Conservation (phyloP, 1,140 invertebrate genomes). For the Akabosia matsudoensis region DNA sequence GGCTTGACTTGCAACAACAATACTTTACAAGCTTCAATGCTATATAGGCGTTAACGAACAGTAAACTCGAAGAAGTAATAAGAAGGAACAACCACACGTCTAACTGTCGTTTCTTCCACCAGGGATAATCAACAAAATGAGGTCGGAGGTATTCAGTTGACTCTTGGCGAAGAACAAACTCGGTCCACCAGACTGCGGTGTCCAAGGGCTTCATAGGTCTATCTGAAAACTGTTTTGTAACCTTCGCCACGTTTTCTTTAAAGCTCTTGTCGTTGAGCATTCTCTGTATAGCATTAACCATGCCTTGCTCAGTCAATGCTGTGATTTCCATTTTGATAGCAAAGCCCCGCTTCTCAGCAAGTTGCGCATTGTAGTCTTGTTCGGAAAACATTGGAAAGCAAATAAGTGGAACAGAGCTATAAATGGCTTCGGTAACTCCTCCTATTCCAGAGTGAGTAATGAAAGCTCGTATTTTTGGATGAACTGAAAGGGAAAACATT, state of each 20-base stretch:
- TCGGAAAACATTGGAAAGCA: slow-evolving; percentile 23
- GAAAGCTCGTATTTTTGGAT: slow-evolving; percentile 18
- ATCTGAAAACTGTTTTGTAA: slow-evolving; percentile 52
- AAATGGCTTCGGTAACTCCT: slow-evolving; percentile 19
- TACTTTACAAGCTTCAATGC: background rate
- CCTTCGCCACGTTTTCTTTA: slow-evolving; percentile 52
- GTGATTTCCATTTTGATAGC: slow-evolving; percentile 37
- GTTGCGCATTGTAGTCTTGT: slow-evolving; percentile 38
- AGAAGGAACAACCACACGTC: slow-evolving; percentile 54
- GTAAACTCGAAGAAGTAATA: background rate
- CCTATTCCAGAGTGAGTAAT: slow-evolving; percentile 16
- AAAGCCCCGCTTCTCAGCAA: slow-evolving; percentile 5
- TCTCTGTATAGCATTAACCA: slow-evolving; percentile 19
- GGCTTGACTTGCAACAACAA: too few relatives aligned
- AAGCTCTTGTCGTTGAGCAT: slow-evolving; percentile 49
- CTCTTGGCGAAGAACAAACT: slow-evolving; percentile 48
- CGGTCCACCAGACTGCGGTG: slow-evolving; percentile 46
- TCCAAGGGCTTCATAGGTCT: slow-evolving; percentile 36
- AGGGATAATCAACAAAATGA: slow-evolving; percentile 51
- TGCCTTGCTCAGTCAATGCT: background rate
- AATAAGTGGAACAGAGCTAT: slow-evolving; percentile 1
- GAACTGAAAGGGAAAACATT: background rate
- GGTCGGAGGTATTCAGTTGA: slow-evolving; percentile 52
- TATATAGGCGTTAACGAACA: background rate
- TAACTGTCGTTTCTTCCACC: slow-evolving; percentile 61